Evolutionary conservation across 2,888 invertebrate species (phyloP).

Genomic region (Parthenolecanium corni): DNA sequence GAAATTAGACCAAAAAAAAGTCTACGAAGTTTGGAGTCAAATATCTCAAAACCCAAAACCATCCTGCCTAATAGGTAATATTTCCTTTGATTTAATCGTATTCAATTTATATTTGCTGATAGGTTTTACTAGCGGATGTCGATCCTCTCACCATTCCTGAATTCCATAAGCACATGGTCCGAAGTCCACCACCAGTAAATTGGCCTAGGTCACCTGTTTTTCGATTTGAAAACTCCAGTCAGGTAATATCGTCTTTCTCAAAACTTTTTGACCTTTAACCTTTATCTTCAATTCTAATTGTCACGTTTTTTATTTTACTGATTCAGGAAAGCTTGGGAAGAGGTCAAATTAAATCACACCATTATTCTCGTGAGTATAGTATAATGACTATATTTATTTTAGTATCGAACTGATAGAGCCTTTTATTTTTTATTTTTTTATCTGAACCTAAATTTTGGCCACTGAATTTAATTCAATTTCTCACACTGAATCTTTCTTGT

Average conservation of each 20-base stretch:
- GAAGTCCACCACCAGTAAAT: conserved; percentile 66
- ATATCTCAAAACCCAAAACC: too few species aligned
- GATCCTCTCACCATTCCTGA: conserved; percentile 64
- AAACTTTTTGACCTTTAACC: too few species aligned
- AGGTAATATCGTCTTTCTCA: conserved; percentile 36
- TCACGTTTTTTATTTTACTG: neutral
- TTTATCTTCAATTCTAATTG: neutral
- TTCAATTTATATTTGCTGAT: neutral
- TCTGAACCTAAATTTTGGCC: too few species aligned
- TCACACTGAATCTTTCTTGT: too few species aligned
- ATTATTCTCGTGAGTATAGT: conserved; percentile 32
- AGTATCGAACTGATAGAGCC: too few species aligned
- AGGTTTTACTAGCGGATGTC: conserved; percentile 36
- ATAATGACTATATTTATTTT: too few species aligned
- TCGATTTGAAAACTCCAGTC: conserved; percentile 44
- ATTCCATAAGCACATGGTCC: conserved; percentile 69
- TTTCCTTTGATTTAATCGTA: neutral
- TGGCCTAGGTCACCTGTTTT: conserved; percentile 57
- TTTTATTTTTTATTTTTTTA: too few species aligned
- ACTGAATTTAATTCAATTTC: too few species aligned
- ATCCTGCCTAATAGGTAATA: too few species aligned
- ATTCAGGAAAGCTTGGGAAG: conserved; percentile 34
- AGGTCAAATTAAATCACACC: conserved; percentile 33
- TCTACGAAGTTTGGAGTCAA: too few species aligned
- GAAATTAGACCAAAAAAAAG: too few species aligned